phyloP scores from a whole-genome alignment of 2,888 invertebrate species.

The Zaprionus bogoriensis region DNA sequence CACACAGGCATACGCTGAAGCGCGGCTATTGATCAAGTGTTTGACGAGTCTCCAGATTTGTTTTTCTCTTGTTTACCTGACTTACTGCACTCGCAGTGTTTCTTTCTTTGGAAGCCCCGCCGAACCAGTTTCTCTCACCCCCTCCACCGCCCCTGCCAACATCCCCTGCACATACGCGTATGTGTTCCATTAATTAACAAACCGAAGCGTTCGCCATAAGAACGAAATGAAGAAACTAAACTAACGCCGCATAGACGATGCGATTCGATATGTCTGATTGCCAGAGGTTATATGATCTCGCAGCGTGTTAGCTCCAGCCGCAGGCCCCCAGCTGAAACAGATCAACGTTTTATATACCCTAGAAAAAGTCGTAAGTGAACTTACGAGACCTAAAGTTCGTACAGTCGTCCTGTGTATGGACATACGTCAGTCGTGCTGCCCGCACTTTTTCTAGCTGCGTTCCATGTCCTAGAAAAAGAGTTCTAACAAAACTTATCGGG shows the following conservation, averaged over 20 bases:
- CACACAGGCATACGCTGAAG: constrained; percentile 1
- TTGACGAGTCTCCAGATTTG: constrained; percentile 57
- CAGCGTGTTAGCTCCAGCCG: not conserved
- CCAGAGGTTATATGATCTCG: constrained; percentile 8
- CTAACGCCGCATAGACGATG: constrained; percentile 41
- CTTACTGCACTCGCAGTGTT: constrained; percentile 36
- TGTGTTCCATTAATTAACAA: constrained; percentile 58
- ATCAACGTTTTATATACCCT: constrained; percentile 4
- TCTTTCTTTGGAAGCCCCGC: constrained; percentile 45
- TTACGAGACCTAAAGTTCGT: too few species aligned
- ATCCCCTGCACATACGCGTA: constrained; percentile 2
- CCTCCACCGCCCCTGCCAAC: not conserved
- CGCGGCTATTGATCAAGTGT: constrained; percentile 71
- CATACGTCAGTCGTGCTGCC: too few species aligned
- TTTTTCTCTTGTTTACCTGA: constrained; percentile 44
- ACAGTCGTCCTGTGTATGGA: too few species aligned
- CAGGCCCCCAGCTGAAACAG: not conserved
- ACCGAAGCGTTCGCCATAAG: constrained; percentile 22
- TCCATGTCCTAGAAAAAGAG: too few species aligned
- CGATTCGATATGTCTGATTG: constrained; percentile 54
- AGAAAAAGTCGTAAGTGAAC: not conserved
- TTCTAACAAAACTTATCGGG: too few species aligned
- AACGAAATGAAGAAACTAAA: constrained; percentile 19
- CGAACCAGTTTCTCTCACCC: constrained; percentile 44
- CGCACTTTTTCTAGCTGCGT: too few species aligned